Evolutionary conservation across 2,797 vertebrate genomes (phyloP), one percentile per base, ranked within the genome.

Genomic region (Pseudochirops corinnae): DNA sequence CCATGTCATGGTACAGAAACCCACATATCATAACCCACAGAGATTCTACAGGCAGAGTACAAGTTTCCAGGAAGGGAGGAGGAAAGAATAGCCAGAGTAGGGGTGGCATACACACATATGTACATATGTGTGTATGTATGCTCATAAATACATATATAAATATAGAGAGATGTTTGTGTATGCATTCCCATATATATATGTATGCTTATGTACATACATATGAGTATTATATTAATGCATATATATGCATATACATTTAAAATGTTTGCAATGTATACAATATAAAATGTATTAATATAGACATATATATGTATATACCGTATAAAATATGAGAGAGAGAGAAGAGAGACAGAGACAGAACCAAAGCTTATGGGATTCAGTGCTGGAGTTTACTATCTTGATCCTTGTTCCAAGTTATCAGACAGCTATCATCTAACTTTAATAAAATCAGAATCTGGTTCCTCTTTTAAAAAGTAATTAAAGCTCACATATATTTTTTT

Each of bases 401-500:
- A 94, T 93, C 60, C 50, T 90, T 92, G 21, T 14, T 94, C 53
- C 52, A 55, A 5, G n/a, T 95, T 94, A 95, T 33, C 95, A 57
- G 92, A 52, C 60, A 3, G 18, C 57, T 92, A 82, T 60, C 33
- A 94, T 93, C 29, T 93, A 57, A 94, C 67, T 95, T 96, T 95
- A 95, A 92, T 93, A 97, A 96, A 55, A 92, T 90, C n/a, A 62
- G 55, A 67, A 11, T 93, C 74, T 90, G 46, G 93, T 60, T 92
- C 74, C 97, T 93, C 95, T 60, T 91, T 94, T 96, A 93, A 91
- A 92, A 95, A 95, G 90, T 96, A 97, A 97, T 97, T 97, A 97
- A 97, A 97, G 93, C 55, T 52, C 94, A 90, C 57, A 95, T 93
- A 95, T 53, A 92, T 93, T 93, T 95, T 55, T 67, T 55, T 57